Base-by-base conservation (phyloP, 2,888 invertebrate genomes). In the Pandemis heparana region DNA sequence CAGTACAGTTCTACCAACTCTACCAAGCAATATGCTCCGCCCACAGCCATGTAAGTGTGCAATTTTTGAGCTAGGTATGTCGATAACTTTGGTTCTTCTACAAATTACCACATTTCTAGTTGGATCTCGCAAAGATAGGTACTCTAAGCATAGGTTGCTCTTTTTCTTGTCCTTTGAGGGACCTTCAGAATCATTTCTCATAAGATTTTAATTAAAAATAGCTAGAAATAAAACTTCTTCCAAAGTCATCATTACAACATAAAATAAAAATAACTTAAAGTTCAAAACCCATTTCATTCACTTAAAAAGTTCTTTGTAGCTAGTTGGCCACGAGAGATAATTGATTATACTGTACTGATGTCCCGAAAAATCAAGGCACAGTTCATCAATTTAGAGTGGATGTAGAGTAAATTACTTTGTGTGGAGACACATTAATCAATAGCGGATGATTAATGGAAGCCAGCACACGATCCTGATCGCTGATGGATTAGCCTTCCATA, bases 401-500 rank as follows among this genome's bases (percentile, higher is more conserved):
- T 85, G 77, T 79, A 78, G 83, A 86, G 87, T 89, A 87, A 89
- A 89, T 90, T 89, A 92, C 88, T 92, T 92, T 90, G 87, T 88
- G 85, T 80, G 87, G 86, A 83, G 89, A 92, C 90, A 91, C 91
- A 92, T 93, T 92, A 93, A 94, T 94, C 94, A 93, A 93, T 94
- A 89, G 84, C 85, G 89, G 86, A 90, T 94, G 93, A 94, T 94
- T 93, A 92, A 94, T 94, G 92, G 83, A 82, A 85, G 87, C 84
- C 79, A 82, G 86, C 88, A 81, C 84, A 85, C 86, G 88, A 89
- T 89, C 88, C 82, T 88, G 89, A 92, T 91, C 88, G 89, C 88
- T 94, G 94, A 94, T 93, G 92, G 92, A 94, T 93, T 94, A 92
- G 92, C 89, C 85, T 38, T 83, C 91, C 94, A 92, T 92, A 91